phyloP scores from a whole-genome alignment of 2,888 invertebrate species.

The Chrysodeixis includens region DNA sequence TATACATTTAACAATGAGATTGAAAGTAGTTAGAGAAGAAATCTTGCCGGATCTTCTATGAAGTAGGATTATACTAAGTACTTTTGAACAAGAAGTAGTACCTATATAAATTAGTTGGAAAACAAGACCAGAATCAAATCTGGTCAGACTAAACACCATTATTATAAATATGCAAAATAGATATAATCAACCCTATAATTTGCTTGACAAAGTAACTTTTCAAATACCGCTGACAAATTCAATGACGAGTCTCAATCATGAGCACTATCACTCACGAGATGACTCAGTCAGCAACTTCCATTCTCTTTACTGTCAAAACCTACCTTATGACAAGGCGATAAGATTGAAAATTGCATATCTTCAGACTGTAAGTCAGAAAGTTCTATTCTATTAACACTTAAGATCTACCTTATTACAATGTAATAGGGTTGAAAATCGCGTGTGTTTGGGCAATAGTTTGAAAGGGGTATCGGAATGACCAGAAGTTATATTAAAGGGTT shows the following conservation, averaged over 20 bases:
- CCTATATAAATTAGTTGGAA: too few species aligned
- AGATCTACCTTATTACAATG: neutral
- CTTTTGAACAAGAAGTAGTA: too few species aligned
- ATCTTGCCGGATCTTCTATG: too few species aligned
- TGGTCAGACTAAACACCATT: too few species aligned
- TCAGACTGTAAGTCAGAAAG: constrained; percentile 26
- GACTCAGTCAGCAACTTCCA: constrained; percentile 28
- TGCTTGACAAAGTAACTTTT: neutral
- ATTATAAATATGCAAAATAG: neutral
- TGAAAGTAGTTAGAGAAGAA: too few species aligned
- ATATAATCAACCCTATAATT: neutral
- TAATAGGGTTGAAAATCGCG: constrained; percentile 10
- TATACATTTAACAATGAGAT: too few species aligned
- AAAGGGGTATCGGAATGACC: constrained; percentile 48
- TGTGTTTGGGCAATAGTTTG: constrained; percentile 22
- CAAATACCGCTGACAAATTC: neutral
- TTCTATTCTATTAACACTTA: neutral
- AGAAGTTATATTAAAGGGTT: constrained; percentile 39
- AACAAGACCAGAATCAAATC: too few species aligned
- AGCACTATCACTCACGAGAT: constrained; percentile 53
- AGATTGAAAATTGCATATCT: constrained; percentile 6
- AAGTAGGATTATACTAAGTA: too few species aligned
- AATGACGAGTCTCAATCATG: constrained; percentile 68
- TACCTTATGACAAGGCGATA: neutral
- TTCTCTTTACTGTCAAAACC: neutral